phyloP scores from a whole-genome alignment of 2,888 invertebrate species.

The Xanthia togata region DNA sequence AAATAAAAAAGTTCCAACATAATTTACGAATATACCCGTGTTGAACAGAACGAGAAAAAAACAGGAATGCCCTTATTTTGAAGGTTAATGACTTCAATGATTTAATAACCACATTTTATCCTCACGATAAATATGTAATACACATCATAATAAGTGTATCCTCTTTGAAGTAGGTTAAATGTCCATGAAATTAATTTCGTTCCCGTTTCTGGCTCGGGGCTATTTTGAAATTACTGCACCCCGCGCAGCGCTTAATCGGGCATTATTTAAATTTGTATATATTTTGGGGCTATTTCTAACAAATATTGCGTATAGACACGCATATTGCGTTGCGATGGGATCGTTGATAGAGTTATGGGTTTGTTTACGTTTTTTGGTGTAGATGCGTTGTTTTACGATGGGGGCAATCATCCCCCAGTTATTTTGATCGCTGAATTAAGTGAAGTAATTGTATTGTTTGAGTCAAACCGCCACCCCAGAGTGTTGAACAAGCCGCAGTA shows the following conservation, averaged over 20 bases:
- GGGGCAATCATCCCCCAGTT: constrained; percentile 19
- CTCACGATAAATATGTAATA: constrained; percentile 49
- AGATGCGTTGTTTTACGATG: constrained; percentile 37
- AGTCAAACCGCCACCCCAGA: background rate
- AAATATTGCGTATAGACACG: constrained; percentile 53
- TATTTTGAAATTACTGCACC: constrained; percentile 67
- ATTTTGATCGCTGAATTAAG: constrained; percentile 30
- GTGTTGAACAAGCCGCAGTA: background rate
- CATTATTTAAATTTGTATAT: constrained; percentile 77
- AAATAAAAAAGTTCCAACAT: background rate
- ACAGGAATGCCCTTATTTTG: background rate
- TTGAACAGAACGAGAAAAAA: background rate
- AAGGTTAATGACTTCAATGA: constrained; percentile 27
- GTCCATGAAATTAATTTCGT: constrained; percentile 76
- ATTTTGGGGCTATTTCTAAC: constrained; percentile 64
- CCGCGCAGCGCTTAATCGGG: constrained; percentile 70
- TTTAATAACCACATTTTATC: constrained; percentile 32
- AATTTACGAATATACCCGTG: background rate
- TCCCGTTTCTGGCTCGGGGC: constrained; percentile 59
- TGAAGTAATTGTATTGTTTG: constrained; percentile 20
- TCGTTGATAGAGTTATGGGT: constrained; percentile 49
- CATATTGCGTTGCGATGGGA: constrained; percentile 27
- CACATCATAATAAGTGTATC: constrained; percentile 50
- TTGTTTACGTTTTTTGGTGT: constrained; percentile 45
- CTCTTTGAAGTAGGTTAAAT: constrained; percentile 70